These are phyloP conservation scores for Hesperophylax magnus DNA, from an alignment of 1,140 invertebrate species.

Conservation along the genomic window DNA sequence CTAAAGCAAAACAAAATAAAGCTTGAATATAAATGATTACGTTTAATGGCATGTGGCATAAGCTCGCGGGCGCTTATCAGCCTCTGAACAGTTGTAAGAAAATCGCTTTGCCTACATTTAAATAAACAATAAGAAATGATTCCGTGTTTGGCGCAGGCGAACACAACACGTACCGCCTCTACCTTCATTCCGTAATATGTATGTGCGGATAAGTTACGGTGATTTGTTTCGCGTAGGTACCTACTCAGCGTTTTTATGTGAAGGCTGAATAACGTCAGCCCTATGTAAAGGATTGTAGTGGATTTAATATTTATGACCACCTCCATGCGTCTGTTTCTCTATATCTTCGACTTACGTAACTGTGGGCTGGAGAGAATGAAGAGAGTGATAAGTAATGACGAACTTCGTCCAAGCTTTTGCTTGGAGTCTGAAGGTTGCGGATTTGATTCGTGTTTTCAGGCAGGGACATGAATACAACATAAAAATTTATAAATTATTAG, in stretches of 20 bases:
- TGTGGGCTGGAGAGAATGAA: no score
- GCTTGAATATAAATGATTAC: not conserved
- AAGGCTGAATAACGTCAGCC: constrained; percentile 29
- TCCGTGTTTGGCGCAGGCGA: constrained; percentile 5
- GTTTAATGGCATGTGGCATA: constrained; percentile 1
- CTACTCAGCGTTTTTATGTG: constrained; percentile 17
- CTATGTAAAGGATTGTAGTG: constrained; percentile 48
- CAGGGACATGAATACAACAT: no score
- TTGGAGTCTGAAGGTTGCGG: no score
- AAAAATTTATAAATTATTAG: no score
- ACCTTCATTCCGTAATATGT: not conserved
- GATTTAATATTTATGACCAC: constrained; percentile 51
- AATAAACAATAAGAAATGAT: constrained; percentile 40
- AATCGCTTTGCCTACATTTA: constrained; percentile 23
- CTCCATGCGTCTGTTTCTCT: constrained; percentile 42
- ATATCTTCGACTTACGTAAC: constrained; percentile 4
- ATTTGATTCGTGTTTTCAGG: no score
- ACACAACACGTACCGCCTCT: not conserved
- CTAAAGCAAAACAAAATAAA: not conserved
- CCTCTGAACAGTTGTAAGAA: not conserved
- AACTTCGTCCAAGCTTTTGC: no score
- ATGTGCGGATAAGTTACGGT: not conserved
- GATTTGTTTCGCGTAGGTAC: constrained; percentile 3
- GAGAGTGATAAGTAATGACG: no score
- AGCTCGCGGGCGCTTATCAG: not conserved